Evolutionary conservation across 2,888 invertebrate genomes (phyloP).

Genomic region (Cosmia trapezina): DNA sequence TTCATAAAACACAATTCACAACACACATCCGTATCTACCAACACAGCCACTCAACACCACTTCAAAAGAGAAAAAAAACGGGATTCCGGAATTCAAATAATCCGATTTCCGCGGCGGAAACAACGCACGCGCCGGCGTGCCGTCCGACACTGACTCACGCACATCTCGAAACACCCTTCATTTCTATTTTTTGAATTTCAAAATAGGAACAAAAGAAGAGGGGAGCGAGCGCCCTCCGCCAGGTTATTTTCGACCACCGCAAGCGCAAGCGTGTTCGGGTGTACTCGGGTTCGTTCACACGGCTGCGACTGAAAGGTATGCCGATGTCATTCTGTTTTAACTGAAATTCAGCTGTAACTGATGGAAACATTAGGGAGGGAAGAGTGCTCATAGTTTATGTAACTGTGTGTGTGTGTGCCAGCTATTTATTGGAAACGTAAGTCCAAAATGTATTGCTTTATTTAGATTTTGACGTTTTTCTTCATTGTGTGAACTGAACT

Average conservation of each 20-base stretch:
- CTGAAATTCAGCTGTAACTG: slow-evolving; percentile 66
- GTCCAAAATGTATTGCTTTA: slow-evolving; percentile 51
- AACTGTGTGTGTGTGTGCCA: slow-evolving; percentile 65
- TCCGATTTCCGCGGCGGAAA: slow-evolving; percentile 69
- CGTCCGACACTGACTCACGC: slow-evolving; percentile 87
- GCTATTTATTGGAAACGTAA: slow-evolving; percentile 58
- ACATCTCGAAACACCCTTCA: slow-evolving; percentile 86
- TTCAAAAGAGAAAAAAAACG: slow-evolving; percentile 59
- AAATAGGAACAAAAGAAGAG: slow-evolving; percentile 90
- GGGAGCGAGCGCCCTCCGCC: slow-evolving; percentile 88
- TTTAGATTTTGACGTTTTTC: slow-evolving; percentile 50
- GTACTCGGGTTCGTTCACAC: slow-evolving; percentile 85
- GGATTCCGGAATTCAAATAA: slow-evolving; percentile 68
- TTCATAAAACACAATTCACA: slow-evolving; percentile 61
- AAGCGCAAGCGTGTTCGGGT: slow-evolving; percentile 67
- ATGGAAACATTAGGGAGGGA: slow-evolving; percentile 63
- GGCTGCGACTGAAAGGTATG: slow-evolving; percentile 71
- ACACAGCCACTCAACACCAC: slow-evolving; percentile 71
- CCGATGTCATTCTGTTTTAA: slow-evolving; percentile 69
- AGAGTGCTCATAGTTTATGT: slow-evolving; percentile 63
- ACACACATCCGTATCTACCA: slow-evolving; percentile 56
- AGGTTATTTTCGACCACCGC: slow-evolving; percentile 83
- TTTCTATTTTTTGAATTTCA: slow-evolving; percentile 87
- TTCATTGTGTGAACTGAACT: slow-evolving; percentile 24
- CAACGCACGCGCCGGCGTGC: slow-evolving; percentile 85